These are phyloP conservation scores for Eudasyphora cyanicolor DNA, from an alignment of 2,888 invertebrate species.

Conservation along the genomic window DNA sequence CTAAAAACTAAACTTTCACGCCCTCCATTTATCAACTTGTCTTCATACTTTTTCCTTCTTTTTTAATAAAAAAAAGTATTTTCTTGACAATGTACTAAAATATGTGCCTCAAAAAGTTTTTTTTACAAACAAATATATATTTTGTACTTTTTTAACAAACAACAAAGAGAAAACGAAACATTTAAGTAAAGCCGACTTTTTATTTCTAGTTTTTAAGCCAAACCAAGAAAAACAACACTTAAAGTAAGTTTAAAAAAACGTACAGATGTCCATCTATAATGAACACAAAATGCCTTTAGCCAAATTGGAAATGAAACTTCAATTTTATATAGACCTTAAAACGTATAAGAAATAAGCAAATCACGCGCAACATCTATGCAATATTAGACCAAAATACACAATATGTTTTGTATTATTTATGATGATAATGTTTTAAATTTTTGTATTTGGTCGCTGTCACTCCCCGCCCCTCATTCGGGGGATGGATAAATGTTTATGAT, in stretches of 20 bases:
- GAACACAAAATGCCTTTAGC: conserved; percentile 57
- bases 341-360: too few relatives aligned
- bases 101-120: conserved; percentile 65
- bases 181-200: conserved; percentile 21
- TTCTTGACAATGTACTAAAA: conserved; percentile 55
- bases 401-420: conserved; percentile 6
- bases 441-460: neutral
- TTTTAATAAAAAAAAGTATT: too few relatives aligned
- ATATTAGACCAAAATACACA: conserved; percentile 66
- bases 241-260: conserved; percentile 41
- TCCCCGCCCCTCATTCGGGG: too few relatives aligned
- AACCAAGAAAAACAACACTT: too few relatives aligned
- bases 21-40: conserved; percentile 31
- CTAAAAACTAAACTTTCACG: conserved; percentile 41
- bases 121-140: conserved; percentile 56
- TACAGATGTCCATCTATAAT: too few relatives aligned
- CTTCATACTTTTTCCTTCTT: conserved; percentile 4
- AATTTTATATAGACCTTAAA: conserved; percentile 30
- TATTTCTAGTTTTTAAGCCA: conserved; percentile 58
- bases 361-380: conserved; percentile 68
- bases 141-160: conserved; percentile 58
- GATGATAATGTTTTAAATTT: neutral
- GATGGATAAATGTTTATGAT: neutral
- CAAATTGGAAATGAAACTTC: conserved; percentile 57
- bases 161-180: conserved; percentile 2